phyloP scores from a whole-genome alignment of 1,140 invertebrate genomes.

The Agrilus planipennis region DNA sequence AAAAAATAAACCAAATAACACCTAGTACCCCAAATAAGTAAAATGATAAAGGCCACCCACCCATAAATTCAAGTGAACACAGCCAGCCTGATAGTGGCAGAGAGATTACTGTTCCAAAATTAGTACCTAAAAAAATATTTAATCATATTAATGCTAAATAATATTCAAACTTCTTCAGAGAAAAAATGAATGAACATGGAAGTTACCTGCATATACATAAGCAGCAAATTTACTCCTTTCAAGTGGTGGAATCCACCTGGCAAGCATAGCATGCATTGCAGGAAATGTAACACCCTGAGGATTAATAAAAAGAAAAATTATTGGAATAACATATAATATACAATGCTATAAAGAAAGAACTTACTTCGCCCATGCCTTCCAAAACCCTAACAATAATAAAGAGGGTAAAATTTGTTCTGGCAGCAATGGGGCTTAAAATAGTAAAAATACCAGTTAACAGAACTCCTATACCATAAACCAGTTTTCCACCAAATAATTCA shows the following conservation, averaged over 20 bases:
- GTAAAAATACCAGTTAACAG: constrained; percentile 67
- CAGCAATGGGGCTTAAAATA: constrained; percentile 59
- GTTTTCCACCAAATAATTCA: constrained; percentile 66
- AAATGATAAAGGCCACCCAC: constrained; percentile 69
- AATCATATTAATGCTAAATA: neutral
- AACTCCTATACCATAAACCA: constrained; percentile 66
- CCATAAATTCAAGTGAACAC: constrained; percentile 51
- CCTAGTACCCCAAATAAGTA: constrained; percentile 65
- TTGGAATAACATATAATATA: neutral
- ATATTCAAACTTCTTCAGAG: neutral
- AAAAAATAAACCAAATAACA: constrained; percentile 67
- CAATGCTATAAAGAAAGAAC: constrained; percentile 1
- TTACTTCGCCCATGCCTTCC: constrained; percentile 75
- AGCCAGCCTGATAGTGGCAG: constrained; percentile 62
- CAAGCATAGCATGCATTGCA: constrained; percentile 70
- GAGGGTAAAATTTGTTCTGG: constrained; percentile 52
- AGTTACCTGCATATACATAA: constrained; percentile 58
- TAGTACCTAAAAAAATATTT: constrained; percentile 41
- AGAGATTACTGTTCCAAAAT: constrained; percentile 65
- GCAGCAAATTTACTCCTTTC: constrained; percentile 72
- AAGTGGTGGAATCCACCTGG: constrained; percentile 68
- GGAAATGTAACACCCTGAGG: constrained; percentile 68
- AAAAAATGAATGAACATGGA: neutral
- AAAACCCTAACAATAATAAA: constrained; percentile 68
- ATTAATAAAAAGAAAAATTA: constrained; percentile 11